These are phyloP conservation scores for Holothuria scabra DNA, from an alignment of 53 echinoderm and acorn worm species.

Conservation along the genomic window DNA sequence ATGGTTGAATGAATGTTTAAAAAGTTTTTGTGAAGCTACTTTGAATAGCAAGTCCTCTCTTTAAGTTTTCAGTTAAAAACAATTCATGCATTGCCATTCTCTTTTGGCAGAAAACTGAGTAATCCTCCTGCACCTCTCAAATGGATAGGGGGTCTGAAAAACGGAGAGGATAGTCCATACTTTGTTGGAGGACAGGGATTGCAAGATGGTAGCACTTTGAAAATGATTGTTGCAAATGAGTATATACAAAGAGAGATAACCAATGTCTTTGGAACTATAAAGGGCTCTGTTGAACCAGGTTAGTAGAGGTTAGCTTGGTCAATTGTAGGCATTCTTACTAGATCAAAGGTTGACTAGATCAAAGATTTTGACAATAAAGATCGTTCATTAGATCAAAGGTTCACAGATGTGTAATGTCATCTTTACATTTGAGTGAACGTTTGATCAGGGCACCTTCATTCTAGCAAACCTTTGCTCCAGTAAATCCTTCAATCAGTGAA, in stretches of 20 bases:
- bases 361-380: no score
- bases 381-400: no score
- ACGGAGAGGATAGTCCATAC: slow-evolving; percentile 23
- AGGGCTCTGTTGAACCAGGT: slow-evolving; percentile 87
- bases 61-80: background rate
- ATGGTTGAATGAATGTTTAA: no score
- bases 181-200: slow-evolving; percentile 35
- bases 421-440: no score
- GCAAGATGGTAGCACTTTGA: slow-evolving; percentile 13
- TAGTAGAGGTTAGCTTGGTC: background rate
- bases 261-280: slow-evolving; percentile 79
- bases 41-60: no score
- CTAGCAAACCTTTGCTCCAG: no score
- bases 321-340: no score
- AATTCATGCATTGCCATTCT: background rate
- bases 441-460: no score
- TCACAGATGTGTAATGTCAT: no score
- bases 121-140: slow-evolving; percentile 39
- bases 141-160: slow-evolving; percentile 44
- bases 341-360: no score
- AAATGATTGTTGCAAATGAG: slow-evolving; percentile 59
- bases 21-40: no score
- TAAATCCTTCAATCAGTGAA: no score
- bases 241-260: slow-evolving; percentile 55
- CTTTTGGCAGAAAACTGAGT: slow-evolving; percentile 50